A percentile compares a stretch with the other conserved stretches of the same genome.
phyloP scores from a whole-genome alignment of 2,113 vertebrate species.

The Mastomys natalensis region DNA sequence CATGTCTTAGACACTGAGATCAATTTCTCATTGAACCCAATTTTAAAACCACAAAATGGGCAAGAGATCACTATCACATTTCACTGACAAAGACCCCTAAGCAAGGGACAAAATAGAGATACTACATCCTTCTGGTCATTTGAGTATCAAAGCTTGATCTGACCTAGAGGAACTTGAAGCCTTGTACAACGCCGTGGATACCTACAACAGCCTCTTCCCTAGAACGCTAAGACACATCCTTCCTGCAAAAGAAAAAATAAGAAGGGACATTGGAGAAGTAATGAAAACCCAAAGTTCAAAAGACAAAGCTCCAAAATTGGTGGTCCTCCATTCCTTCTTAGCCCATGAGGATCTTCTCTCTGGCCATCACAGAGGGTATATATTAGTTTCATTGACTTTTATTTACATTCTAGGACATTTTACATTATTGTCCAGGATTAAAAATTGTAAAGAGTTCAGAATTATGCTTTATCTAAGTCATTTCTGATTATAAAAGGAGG shows the following conservation, averaged over 20 bases:
- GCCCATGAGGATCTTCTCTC: neutral
- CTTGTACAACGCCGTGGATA: neutral
- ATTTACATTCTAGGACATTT: neutral
- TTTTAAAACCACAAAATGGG: neutral
- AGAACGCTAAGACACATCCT: neutral
- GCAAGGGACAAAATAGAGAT: neutral
- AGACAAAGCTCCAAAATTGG: neutral
- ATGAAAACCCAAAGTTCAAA: neutral
- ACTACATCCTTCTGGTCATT: neutral
- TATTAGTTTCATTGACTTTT: neutral
- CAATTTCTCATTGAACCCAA: neutral
- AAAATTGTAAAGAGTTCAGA: neutral
- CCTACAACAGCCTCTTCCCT: neutral
- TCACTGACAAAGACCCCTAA: neutral
- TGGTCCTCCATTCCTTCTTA: rapidly evolving
- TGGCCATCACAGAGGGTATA: neutral
- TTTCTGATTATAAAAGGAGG: neutral
- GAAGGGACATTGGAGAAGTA: neutral
- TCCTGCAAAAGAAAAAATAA: neutral
- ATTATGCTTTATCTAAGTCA: neutral
- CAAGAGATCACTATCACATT: neutral
- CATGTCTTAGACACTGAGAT: neutral
- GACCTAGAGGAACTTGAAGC: neutral
- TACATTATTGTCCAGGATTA: neutral
- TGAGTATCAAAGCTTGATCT: neutral